Evolutionary conservation across 2,113 vertebrate species (phyloP).

Genomic region (Hypomesus transpacificus): DNA sequence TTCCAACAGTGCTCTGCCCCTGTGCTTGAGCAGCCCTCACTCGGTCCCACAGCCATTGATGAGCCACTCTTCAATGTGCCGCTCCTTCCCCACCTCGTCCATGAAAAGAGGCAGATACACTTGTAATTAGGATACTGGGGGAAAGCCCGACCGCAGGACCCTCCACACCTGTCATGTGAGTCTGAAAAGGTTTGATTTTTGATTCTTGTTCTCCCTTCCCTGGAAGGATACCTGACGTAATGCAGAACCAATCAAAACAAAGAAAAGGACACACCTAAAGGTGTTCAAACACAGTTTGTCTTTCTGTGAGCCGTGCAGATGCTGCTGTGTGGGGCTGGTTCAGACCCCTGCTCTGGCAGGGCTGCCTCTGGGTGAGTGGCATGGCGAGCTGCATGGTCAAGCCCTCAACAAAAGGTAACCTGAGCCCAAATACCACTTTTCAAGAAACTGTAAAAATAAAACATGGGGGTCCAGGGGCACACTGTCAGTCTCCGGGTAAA

Average conservation of each 20-base stretch:
- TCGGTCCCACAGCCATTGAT: conserved; percentile 64
- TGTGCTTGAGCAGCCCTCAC: conserved; percentile 30
- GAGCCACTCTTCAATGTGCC: conserved; percentile 55
- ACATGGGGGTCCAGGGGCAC: conserved; percentile 69
- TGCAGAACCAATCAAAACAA: conserved; percentile 50
- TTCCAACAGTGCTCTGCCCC: conserved; percentile 57
- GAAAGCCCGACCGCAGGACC: conserved; percentile 62
- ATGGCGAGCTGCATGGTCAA: conserved; percentile 65
- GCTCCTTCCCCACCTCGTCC: conserved; percentile 38
- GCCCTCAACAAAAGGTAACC: conserved; percentile 71
- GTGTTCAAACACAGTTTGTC: conserved; percentile 32
- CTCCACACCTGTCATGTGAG: conserved; percentile 41
- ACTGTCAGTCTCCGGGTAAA: conserved; percentile 66
- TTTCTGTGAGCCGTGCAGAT: conserved; percentile 23
- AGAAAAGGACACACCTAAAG: conserved; percentile 46
- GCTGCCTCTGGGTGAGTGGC: conserved; percentile 47
- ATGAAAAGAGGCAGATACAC: conserved; percentile 51
- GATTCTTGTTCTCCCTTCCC: conserved; percentile 33
- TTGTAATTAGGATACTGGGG: conserved; percentile 58
- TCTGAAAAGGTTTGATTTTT: conserved; percentile 48
- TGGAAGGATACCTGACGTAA: conserved; percentile 39
- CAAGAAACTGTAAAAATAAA: conserved; percentile 77
- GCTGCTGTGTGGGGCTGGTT: conserved; percentile 4
- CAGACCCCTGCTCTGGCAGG: conserved; percentile 38
- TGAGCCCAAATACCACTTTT: conserved; percentile 70